Base-by-base conservation (phyloP, 2,797 vertebrate genomes). In the Liparis tanakae region DNA sequence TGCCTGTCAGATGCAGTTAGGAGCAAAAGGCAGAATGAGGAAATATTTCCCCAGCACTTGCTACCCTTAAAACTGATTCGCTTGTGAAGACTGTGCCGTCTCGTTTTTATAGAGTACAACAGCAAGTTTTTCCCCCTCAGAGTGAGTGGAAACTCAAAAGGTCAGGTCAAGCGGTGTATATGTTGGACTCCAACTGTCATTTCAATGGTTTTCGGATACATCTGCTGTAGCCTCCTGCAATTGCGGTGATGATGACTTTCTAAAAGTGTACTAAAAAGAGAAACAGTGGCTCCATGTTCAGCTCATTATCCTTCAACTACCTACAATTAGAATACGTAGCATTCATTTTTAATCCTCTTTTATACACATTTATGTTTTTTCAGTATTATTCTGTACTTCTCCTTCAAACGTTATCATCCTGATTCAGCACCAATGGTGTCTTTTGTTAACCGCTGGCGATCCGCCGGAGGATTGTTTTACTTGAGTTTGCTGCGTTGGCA, bases 1-100 rank as follows among this genome's bases (percentile, higher is more conserved):
- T 85, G 85, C 86, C 87, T 92, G 90, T 92, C 88, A 87, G 86
- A 88, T 86, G 79, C 60, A 56, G 44, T 46, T 46, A 51, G 80
- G 86, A 20, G 78, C 72, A 68, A 76, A 82, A 90, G 75, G 85
- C 86, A 77, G 65, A 57, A 57, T 87, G 83, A 91, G 87, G 85
- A 91, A 90, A 87, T 83, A 67, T 85, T 88, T 84, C 79, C 57
- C 60, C 56, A 70, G 51, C 81, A 80, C 72, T 85, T 86, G 63
- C 30, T 61, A 60, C 67, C 80, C 71, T 87, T 84, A 87, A 88
- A 91, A 83, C 67, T 69, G 81, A 89, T 91, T 89, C 76, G 79
- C 83, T 86, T 87, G 83, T 61, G 60, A 85, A 83, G 80, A 62
- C 50, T 12, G 17, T 43, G 54, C 59, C 71, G 74, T 74, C 63